These are phyloP conservation scores for Stenolophus ochropezus DNA, from an alignment of 2,888 invertebrate genomes.

Conservation along the genomic window DNA sequence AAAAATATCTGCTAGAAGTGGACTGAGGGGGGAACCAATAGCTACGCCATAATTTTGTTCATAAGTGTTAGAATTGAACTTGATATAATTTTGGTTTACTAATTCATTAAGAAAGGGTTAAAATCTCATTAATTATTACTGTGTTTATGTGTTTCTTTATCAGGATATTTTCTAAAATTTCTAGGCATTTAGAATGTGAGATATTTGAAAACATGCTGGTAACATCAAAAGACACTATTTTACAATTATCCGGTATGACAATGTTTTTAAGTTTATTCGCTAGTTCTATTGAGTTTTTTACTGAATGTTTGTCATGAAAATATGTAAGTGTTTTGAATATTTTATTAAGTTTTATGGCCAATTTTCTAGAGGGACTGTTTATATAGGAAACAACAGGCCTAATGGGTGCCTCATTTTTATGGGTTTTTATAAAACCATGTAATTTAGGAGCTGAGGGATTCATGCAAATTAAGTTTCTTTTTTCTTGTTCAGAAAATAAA, in stretches of 20 bases:
- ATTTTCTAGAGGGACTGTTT: neutral
- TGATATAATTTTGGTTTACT: neutral
- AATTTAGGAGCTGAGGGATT: neutral
- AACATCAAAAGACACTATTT: conserved; percentile 5
- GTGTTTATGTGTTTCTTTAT: no score
- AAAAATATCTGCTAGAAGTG: neutral
- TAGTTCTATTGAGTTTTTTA: neutral
- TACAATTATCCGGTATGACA: neutral
- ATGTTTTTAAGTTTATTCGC: neutral
- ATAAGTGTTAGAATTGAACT: neutral
- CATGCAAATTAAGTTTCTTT: neutral
- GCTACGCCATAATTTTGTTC: neutral
- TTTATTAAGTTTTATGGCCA: neutral
- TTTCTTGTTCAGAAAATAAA: neutral
- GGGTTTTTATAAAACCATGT: neutral
- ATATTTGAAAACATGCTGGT: conserved; percentile 29
- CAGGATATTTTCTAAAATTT: no score
- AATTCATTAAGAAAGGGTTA: no score
- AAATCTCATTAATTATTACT: no score
- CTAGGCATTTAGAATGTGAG: neutral
- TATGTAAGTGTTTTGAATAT: neutral
- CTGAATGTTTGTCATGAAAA: neutral
- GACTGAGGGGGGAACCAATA: neutral
- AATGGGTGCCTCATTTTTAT: neutral
- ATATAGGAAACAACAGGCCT: neutral